Evolutionary conservation across 1,140 invertebrate species (phyloP), one percentile per base, ranked within the genome.

Genomic region (Papilio helenus): DNA sequence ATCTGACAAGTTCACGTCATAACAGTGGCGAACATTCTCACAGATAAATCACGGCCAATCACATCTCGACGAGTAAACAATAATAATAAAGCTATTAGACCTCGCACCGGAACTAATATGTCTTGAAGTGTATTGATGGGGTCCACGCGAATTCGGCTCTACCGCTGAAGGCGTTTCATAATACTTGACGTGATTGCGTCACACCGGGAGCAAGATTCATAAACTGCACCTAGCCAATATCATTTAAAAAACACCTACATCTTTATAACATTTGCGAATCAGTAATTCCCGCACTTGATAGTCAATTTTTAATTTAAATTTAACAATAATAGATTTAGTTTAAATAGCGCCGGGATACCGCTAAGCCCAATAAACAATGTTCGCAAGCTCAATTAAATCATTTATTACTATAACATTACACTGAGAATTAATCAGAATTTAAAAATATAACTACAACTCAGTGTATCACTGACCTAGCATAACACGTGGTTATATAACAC

Each of bases 71-170:
- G 55, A 81, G 74, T 80, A 83, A 80, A 85, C 80, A 85, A 79
- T 55, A 81, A 72, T 77, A 81, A 82, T 83, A 83, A 79, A 83
- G 80, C 83, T 84, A 87, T 89, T 89, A 88, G 83, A 79, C 61
- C 79, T 81, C 80, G 76, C 80, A 71, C 80, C 73, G 79, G 78
- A 85, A 86, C 87, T 85, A 87, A 89, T 81, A 80, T 34, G 80
- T 72, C 81, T 44, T 79, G 87, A 87, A 80, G 82, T 81, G 79
- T 85, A 89, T 89, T 89, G 86, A 88, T 89, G 88, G 84, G 76
- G 72, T 79, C 51, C 79, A 61, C 23, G 68, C 68, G 61, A 83
- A 73, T 73, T 79, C 73, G 81, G 81, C 85, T 86, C 76, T 84
- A 23, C 51, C 76, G 79, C 73, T 65, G 80, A 80, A 78, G 73